Evolutionary conservation across 2,113 vertebrate species (phyloP).

Genomic region (Callipepla squamata): DNA sequence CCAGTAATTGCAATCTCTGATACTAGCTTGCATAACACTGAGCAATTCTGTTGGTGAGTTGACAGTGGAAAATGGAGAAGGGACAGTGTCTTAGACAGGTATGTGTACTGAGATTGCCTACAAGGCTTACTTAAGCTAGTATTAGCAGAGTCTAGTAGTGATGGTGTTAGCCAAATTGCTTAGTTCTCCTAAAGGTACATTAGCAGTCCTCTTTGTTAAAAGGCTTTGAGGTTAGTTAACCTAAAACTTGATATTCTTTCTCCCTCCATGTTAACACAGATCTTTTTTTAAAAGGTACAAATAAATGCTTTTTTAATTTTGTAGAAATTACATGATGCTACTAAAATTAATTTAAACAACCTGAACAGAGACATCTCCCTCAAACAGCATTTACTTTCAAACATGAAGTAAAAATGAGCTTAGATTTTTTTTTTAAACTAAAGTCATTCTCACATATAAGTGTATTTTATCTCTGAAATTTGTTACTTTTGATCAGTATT

Average conservation of each 20-base stretch:
- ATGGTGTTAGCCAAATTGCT: background rate
- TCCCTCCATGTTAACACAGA: background rate
- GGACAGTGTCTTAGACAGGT: background rate
- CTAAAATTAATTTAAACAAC: rapidly evolving
- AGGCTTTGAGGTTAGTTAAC: background rate
- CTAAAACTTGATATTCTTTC: background rate
- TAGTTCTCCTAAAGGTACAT: background rate
- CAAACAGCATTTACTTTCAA: background rate
- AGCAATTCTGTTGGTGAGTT: background rate
- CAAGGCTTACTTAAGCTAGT: background rate
- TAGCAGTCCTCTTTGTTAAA: background rate
- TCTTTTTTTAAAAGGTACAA: background rate
- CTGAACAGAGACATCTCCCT: rapidly evolving
- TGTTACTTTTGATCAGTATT: background rate
- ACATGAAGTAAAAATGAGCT: background rate
- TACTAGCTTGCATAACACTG: background rate
- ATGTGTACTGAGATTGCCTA: background rate
- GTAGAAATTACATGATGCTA: background rate
- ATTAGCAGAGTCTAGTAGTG: background rate
- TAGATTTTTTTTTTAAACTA: background rate
- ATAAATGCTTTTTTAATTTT: background rate
- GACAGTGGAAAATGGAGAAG: background rate
- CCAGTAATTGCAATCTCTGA: background rate
- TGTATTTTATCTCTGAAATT: background rate
- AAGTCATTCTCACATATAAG: background rate